Percentiles rank a stretch among this genome's conserved stretches.
Conservation (phyloP, 2,797 vertebrate species). For the Mareca strepera region DNA sequence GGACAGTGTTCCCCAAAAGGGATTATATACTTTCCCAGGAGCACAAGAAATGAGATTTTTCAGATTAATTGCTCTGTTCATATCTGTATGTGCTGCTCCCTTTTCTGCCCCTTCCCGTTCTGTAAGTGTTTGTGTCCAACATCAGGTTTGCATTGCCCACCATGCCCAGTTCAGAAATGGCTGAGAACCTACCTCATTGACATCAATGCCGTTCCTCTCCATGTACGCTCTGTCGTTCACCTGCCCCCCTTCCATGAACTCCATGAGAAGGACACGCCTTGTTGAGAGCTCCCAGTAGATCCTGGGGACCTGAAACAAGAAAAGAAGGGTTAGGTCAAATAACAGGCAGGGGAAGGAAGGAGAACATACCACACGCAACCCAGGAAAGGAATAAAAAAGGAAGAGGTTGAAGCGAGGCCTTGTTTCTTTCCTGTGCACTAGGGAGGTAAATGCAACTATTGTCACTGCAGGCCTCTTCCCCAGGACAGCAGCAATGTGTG, state of each 20-base stretch:
- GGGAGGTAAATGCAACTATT: background rate
- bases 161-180: rapidly evolving
- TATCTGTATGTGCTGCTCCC: background rate
- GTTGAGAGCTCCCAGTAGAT: slow-evolving; percentile 96
- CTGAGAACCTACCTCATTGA: slow-evolving; percentile 87
- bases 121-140: background rate
- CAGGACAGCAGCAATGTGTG: background rate
- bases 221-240: slow-evolving; percentile 94
- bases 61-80: background rate
- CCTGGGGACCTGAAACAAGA: slow-evolving; percentile 84
- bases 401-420: background rate
- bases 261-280: slow-evolving; percentile 93
- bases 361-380: background rate
- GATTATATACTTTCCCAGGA: background rate
- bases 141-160: background rate
- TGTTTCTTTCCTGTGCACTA: background rate
- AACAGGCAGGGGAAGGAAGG: background rate
- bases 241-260: slow-evolving; percentile 93
- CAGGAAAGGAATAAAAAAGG: background rate
- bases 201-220: slow-evolving; percentile 86
- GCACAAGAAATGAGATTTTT: background rate
- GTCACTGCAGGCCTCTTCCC: background rate
- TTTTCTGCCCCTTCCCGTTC: background rate
- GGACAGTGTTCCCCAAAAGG: background rate
- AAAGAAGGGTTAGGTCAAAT: background rate